Percentiles rank a stretch among this genome's conserved stretches.
Evolutionary conservation across 2,888 invertebrate species (phyloP).

Genomic region (Oligia fasciuncula): DNA sequence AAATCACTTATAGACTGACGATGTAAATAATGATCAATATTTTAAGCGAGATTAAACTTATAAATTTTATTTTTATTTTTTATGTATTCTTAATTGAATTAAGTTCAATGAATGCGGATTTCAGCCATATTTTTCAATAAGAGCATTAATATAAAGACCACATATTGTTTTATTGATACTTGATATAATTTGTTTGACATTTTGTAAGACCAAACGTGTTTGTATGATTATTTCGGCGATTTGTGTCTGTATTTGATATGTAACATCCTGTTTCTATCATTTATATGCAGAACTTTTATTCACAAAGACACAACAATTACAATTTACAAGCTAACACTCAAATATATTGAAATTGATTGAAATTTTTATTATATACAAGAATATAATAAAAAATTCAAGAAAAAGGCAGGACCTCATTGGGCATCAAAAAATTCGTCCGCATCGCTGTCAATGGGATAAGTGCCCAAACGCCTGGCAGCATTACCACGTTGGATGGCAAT

Average conservation of each 20-base stretch:
- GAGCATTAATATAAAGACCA: slow-evolving; percentile 36
- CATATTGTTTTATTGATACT: slow-evolving; percentile 54
- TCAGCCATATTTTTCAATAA: slow-evolving; percentile 18
- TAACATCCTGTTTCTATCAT: slow-evolving; percentile 14
- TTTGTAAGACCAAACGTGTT: slow-evolving; percentile 43
- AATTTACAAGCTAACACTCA: no score
- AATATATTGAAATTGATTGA: no score
- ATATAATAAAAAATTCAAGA: no score
- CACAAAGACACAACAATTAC: no score
- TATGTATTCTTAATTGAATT: slow-evolving; percentile 19
- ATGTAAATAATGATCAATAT: not conserved
- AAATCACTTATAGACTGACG: not conserved
- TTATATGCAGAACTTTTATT: not conserved
- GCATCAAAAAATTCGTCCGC: no score
- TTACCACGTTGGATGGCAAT: no score
- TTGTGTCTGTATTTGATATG: not conserved
- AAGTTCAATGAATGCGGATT: slow-evolving; percentile 29
- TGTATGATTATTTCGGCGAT: slow-evolving; percentile 18
- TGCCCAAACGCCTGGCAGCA: no score
- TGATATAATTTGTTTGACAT: slow-evolving; percentile 53
- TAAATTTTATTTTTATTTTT: not conserved
- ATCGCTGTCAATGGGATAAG: no score
- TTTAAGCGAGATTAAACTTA: not conserved
- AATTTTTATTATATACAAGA: no score
- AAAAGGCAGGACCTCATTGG: no score